Evolutionary conservation across 2,113 vertebrate species (phyloP), one percentile per base, ranked within the genome.

Genomic region (Romanogobio albipinnatus): DNA sequence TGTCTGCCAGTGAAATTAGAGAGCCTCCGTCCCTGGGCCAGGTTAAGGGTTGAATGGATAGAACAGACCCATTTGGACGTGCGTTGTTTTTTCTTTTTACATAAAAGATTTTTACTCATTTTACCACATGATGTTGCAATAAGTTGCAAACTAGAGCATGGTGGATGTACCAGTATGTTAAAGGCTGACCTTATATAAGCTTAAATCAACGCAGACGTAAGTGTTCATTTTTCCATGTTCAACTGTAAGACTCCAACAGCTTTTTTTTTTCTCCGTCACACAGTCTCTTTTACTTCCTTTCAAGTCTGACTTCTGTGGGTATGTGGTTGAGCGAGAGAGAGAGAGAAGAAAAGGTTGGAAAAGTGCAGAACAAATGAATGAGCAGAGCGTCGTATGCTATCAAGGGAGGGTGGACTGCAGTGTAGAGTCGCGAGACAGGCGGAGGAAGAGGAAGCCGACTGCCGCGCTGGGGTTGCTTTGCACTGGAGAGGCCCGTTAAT

Each of bases 1-100:
- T 91, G 93, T 92, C 94, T 94, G 94, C 93, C 90, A 89, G 93
- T 91, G 87, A 94, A 94, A 93, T 93, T 89, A 93, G 90, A 93
- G 84, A 68, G 71, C 80, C 87, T 87, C 88, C 82, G 77, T 84
- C 86, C 80, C 87, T 39, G 76, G 70, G 62, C 58, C 75, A 68
- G 88, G 83, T 86, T 71, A 85, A 26, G 68, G 79, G 79, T 82
- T 24, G 49, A 64, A 76, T 14, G 82, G 84, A 29, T 68, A 74
- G 4, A 64, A 26, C 47, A 62, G 39, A 51, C 10, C 24, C 59
- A 59, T 62, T 64, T 29, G 64, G 49, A 73, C 22, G 1, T 24
- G 76, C 3, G 0, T 15, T 47, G 51, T 29, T 22, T 19, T 19
- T 56, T 56, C 6, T 19, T 56, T 8, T 75, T n/a, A 1, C 45